Evolutionary conservation across 2,888 invertebrate genomes (phyloP), one percentile per base, ranked within the genome.

Genomic region (Lasioglossum calceatum): DNA sequence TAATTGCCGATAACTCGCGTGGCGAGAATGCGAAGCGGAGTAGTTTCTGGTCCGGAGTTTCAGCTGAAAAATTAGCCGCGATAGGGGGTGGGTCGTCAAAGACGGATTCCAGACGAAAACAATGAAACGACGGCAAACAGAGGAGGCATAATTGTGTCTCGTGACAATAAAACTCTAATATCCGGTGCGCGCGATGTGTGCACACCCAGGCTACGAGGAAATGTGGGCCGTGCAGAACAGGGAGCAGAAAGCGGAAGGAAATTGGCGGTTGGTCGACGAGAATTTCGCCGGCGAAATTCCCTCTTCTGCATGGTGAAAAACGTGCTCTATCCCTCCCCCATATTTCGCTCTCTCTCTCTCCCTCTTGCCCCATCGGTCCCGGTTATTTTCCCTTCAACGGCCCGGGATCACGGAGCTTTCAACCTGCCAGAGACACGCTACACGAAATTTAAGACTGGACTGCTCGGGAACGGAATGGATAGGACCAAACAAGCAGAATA

Each of bases 131-230:
- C 58, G 76, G 44, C n/a, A 72, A 76, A 84, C 73, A 78, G 44
- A 64, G 75, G 36, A 71, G 75, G 77, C 64, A 80, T 86, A 83
- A 88, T 89, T 88, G 87, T 85, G 79, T 85, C 85, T 79, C 79
- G 85, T 64, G 82, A 81, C 82, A 84, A 87, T 88, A 88, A 90
- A 91, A 91, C 84, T 90, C 85, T 90, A 91, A 91, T 91, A 91
- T 91, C 88, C 88, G 86, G 61, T 14, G 61, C 12, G 54, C 64
- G 79, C 82, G 76, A 75, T 72, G 83, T 58, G 72, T 23, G 67
- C 61, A 58, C 72, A n/a, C 54, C n/a, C 23, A 47, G 32, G 39
- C 47, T 76, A 58, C 44, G 64, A 81, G 42, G 54, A 79, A 87
- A 87, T 82, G 82, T 83, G 77, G 79, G 27, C 80, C 77, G 71